A percentile compares a stretch with the other conserved stretches of the same genome.
Evolutionary conservation across 2,113 vertebrate genomes (phyloP).

Genomic region (Aleadryas rufinucha): DNA sequence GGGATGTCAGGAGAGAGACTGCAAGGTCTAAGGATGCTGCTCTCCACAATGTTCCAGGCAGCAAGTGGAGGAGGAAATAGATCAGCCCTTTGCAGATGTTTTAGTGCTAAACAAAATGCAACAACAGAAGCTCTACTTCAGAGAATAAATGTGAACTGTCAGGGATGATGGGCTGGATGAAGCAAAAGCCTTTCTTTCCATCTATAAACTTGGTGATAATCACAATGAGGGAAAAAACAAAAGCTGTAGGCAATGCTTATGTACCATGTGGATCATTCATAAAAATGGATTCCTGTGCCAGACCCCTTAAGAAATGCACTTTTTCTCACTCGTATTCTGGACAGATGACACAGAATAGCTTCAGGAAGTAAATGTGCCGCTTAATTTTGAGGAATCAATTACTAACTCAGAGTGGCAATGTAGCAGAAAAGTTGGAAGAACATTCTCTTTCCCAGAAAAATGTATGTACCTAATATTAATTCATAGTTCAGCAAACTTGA

Average conservation of each 20-base stretch:
- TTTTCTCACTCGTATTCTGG: not conserved
- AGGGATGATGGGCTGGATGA: not conserved
- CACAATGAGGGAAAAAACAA: not conserved
- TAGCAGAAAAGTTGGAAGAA: not conserved
- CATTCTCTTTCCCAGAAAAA: not conserved
- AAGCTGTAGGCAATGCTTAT: not conserved
- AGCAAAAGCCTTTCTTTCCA: not conserved
- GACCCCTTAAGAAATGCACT: not conserved
- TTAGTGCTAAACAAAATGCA: not conserved
- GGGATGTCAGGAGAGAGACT: not conserved
- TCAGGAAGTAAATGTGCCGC: not conserved
- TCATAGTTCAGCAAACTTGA: not conserved
- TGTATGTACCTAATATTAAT: not conserved
- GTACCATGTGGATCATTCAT: not conserved
- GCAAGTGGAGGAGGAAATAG: not conserved
- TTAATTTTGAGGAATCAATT: not conserved
- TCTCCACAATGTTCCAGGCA: not conserved
- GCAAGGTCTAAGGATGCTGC: not conserved
- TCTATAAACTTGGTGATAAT: not conserved
- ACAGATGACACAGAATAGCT: not conserved
- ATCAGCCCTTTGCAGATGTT: not conserved
- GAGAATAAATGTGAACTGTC: not conserved
- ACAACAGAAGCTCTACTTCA: not conserved
- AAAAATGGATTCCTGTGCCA: not conserved
- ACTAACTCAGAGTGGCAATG: not conserved